Evolutionary conservation across 2,797 vertebrate genomes (phyloP).

Genomic region (Alexandromys oeconomus): DNA sequence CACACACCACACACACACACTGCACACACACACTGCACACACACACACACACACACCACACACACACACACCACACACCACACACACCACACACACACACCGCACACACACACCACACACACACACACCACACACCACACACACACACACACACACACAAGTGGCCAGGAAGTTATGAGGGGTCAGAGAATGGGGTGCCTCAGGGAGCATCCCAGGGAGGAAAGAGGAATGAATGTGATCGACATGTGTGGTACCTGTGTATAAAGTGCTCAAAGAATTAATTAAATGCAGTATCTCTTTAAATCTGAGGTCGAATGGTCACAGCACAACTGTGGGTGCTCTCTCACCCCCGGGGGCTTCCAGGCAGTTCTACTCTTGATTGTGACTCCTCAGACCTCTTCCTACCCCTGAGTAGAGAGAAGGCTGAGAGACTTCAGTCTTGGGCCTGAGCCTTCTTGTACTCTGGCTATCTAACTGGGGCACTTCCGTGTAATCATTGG

Average conservation of each 20-base stretch:
- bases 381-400: not conserved
- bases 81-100: too few relatives aligned
- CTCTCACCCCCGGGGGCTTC: fast-evolving
- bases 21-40: not conserved
- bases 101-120: too few relatives aligned
- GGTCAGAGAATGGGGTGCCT: not conserved
- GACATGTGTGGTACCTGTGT: not conserved
- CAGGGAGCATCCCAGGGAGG: not conserved
- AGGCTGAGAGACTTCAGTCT: not conserved
- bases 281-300: not conserved
- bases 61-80: too few relatives aligned
- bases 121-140: not conserved
- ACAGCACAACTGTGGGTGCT: not conserved
- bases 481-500: fast-evolving
- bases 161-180: not conserved
- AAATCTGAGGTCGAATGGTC: not conserved
- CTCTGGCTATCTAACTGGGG: not conserved
- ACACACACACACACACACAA: not conserved
- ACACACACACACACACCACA: not conserved
- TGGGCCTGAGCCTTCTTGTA: not conserved
- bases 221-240: not conserved
- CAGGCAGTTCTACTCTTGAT: fast-evolving
- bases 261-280: not conserved
- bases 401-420: not conserved
- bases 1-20: too few relatives aligned